These are phyloP conservation scores for Drosophila tani DNA, from an alignment of 1,140 invertebrate genomes.

Conservation along the genomic window DNA sequence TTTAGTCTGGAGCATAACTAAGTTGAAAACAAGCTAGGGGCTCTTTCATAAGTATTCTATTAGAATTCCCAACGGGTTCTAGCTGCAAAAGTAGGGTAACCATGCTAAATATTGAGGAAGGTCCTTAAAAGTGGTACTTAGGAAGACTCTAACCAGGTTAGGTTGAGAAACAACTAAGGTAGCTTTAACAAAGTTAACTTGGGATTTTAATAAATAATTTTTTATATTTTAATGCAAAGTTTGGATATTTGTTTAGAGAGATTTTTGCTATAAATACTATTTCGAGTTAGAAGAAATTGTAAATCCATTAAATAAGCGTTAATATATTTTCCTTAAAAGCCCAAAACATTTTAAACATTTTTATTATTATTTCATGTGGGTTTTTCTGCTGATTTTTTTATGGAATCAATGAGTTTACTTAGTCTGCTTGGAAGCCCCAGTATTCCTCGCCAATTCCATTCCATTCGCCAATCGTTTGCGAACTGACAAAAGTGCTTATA, in stretches of 20 bases:
- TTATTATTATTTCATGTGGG: not conserved
- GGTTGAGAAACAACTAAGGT: too few relatives aligned
- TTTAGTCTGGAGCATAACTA: not conserved
- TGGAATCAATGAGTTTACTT: not conserved
- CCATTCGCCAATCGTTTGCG: constrained; percentile 6
- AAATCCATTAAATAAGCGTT: not conserved
- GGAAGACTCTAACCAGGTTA: too few relatives aligned
- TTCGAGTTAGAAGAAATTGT: too few relatives aligned
- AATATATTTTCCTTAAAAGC: not conserved
- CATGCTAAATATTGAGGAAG: not conserved
- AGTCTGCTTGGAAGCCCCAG: constrained; percentile 2
- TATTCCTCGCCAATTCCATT: not conserved
- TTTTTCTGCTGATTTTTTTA: not conserved
- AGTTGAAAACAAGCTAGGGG: too few relatives aligned
- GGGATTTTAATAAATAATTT: too few relatives aligned
- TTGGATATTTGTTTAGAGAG: too few relatives aligned
- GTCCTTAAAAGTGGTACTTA: too few relatives aligned
- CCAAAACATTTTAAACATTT: not conserved
- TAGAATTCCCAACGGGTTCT: not conserved
- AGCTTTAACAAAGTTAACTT: too few relatives aligned
- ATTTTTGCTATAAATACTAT: too few relatives aligned
- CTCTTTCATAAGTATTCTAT: too few relatives aligned
- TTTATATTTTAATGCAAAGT: too few relatives aligned
- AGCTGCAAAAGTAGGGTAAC: not conserved
- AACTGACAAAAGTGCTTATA: constrained; percentile 1